phyloP scores from a whole-genome alignment of 2,888 invertebrate genomes.

The Meteorus colon region DNA sequence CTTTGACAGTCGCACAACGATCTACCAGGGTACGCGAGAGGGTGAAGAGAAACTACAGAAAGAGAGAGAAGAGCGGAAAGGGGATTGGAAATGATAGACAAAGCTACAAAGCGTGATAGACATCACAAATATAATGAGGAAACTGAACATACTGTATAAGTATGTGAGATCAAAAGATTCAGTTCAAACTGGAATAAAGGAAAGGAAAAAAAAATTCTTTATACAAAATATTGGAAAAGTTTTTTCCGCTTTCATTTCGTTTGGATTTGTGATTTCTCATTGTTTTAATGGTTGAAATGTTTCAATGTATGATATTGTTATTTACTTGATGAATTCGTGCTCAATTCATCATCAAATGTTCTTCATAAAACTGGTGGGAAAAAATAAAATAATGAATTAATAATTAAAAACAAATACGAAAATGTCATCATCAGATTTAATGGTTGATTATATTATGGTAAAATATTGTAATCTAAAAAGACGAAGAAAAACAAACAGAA shows the following conservation, averaged over 20 bases:
- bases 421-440: neutral
- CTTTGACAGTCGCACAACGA: conserved; percentile 16
- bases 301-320: neutral
- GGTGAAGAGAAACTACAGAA: neutral
- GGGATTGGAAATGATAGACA: conserved; percentile 10
- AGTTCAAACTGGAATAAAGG: conserved; percentile 11
- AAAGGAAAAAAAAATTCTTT: conserved; percentile 31
- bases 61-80: neutral
- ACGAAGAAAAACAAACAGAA: neutral
- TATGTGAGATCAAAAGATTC: conserved; percentile 5
- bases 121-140: conserved; percentile 32
- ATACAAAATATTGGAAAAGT: neutral
- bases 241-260: neutral
- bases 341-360: neutral
- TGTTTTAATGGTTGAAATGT: neutral
- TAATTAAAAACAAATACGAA: neutral
- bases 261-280: neutral
- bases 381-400: neutral
- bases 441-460: neutral
- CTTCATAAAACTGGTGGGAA: neutral
- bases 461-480: conserved; percentile 10
- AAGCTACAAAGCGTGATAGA: conserved; percentile 39
- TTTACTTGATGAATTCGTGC: neutral
- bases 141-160: conserved; percentile 42
- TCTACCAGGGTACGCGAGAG: conserved; percentile 20